These are phyloP conservation scores for Natator depressus DNA, from an alignment of 2,113 vertebrate genomes.

Conservation along the genomic window DNA sequence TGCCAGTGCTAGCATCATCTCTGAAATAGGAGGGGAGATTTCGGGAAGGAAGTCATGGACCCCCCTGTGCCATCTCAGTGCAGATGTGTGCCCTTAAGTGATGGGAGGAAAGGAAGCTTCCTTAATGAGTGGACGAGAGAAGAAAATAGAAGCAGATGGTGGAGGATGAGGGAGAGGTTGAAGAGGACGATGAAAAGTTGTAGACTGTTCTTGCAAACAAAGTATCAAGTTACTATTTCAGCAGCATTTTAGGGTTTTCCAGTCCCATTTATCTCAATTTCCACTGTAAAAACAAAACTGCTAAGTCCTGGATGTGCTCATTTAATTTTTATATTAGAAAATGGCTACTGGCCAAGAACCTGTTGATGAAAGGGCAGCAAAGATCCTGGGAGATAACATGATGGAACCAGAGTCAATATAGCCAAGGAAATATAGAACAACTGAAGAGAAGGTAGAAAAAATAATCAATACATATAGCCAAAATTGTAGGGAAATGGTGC, in stretches of 20 bases:
- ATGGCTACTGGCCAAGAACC: neutral
- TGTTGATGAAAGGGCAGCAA: neutral
- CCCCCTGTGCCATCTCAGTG: neutral
- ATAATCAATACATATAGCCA: neutral
- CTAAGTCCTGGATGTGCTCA: neutral
- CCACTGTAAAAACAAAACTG: neutral
- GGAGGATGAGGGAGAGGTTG: neutral
- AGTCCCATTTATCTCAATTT: neutral
- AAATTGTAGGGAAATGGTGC: neutral
- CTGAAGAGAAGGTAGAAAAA: neutral
- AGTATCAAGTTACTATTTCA: neutral
- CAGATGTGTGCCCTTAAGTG: neutral
- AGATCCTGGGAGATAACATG: neutral
- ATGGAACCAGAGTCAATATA: neutral
- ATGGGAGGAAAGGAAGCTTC: neutral
- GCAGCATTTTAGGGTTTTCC: neutral
- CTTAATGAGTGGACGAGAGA: neutral
- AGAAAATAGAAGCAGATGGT: neutral
- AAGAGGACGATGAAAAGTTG: fast-evolving
- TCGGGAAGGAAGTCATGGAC: neutral
- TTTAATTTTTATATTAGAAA: neutral
- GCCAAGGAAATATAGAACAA: neutral
- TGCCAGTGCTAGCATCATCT: neutral
- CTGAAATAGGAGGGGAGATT: neutral
- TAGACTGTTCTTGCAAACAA: neutral